These are phyloP conservation scores for Rhynchopsitta pachyrhyncha DNA, from an alignment of 2,113 vertebrate genomes.

Conservation along the genomic window DNA sequence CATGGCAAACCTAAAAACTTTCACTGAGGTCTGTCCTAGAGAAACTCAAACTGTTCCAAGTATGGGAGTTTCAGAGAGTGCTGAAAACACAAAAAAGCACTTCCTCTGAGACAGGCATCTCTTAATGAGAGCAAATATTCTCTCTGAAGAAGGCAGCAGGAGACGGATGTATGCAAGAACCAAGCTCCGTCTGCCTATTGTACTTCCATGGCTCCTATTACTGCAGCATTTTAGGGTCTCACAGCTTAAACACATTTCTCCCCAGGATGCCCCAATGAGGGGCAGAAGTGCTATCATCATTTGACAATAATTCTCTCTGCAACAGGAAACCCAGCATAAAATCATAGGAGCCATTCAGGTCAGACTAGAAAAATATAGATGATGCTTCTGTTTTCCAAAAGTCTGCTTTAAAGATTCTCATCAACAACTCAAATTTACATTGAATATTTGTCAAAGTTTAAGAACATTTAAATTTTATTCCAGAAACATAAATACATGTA, in stretches of 20 bases:
- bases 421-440: background rate
- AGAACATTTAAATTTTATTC: background rate
- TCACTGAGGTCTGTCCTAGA: background rate
- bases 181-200: background rate
- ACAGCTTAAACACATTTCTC: background rate
- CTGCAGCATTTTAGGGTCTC: background rate
- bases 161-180: background rate
- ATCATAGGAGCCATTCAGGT: background rate
- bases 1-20: conserved; percentile 17
- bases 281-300: background rate
- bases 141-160: conserved; percentile 47
- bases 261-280: background rate
- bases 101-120: conserved; percentile 1
- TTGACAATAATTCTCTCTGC: background rate
- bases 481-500: background rate
- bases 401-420: background rate
- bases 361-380: background rate
- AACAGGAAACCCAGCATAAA: background rate
- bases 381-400: background rate
- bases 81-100: conserved; percentile 7
- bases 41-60: background rate
- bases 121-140: conserved; percentile 31
- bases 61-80: background rate
- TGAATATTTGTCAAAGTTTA: background rate
- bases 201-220: background rate